Evolutionary conservation across 1,140 invertebrate species (phyloP), one percentile per base, ranked within the genome.

Genomic region (Palaemon carinicauda): DNA sequence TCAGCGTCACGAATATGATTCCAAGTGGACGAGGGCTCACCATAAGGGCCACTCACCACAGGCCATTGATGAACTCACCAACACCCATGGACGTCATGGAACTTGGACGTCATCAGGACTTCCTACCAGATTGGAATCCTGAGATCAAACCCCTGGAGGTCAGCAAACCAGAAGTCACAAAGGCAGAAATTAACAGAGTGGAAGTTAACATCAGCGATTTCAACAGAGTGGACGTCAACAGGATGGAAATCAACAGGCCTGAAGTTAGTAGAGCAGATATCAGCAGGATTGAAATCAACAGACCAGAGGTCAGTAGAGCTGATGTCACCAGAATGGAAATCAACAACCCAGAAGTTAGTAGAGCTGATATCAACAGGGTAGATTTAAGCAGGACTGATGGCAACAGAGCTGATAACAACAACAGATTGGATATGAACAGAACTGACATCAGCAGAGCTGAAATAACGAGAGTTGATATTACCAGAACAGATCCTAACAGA

Each of bases 1-100:
- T 85, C 83, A 85, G 83, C 24, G 83, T 85, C 27, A 56, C 83
- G 41, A 85, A 60, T 56, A 78, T 85, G 60, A 79, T 85, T 41
- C 80, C 80, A 27, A 51, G 60, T 14, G 78, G 52, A 31, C 78
- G 60, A 31, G 51, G 69, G 27, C 69, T 71, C n/a, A 82, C 69
- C 21, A 21, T 73, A 21, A 29, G 74, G n/a, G 27, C 83, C 53
- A 54, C 41, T 33, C 52, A n/a, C 50, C 71, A 19, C 53, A 21
- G 52, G 19, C 24, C 56, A 29, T 56, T 53, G 24, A 56, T n/a
- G 41, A 31, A 33, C 24, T 29, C 60, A 33, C 83, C 74, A 21
- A 31, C 60, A n/a, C 51, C 60, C 69, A 82, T 74, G 80, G 80
- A 82, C n/a, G 21, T 74, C 56, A 50, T 69, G 33, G 75, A 85